phyloP scores from a whole-genome alignment of 2,113 vertebrate genomes.

The Amphilophus citrinellus region DNA sequence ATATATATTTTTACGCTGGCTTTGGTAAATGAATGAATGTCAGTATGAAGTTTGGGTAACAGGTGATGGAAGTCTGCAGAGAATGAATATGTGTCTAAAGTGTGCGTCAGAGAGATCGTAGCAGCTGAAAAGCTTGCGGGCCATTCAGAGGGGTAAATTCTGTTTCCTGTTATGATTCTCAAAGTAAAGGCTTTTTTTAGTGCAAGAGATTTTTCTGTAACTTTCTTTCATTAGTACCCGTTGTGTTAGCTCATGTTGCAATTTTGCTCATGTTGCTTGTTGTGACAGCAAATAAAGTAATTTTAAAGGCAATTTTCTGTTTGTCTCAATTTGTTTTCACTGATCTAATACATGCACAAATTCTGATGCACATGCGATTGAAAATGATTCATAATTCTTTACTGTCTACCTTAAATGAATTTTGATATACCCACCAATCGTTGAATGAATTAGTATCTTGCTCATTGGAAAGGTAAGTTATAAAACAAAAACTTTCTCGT shows the following conservation, averaged over 20 bases:
- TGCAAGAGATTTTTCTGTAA: too few species aligned
- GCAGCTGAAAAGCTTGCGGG: neutral
- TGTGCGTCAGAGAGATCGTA: neutral
- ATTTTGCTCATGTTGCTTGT: neutral
- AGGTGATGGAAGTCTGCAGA: neutral
- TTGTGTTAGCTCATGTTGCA: too few species aligned
- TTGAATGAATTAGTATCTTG: neutral
- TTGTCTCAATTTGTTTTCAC: neutral
- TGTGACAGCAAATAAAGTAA: neutral
- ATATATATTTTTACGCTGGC: neutral
- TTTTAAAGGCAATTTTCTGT: neutral
- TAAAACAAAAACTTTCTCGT: neutral
- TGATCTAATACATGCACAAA: neutral
- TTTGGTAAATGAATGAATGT: neutral
- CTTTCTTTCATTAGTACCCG: neutral
- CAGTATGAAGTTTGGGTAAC: neutral
- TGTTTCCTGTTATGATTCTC: neutral
- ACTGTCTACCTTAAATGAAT: too few species aligned
- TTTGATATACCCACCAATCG: too few species aligned
- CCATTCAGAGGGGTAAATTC: neutral
- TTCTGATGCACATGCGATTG: too few species aligned
- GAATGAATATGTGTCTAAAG: neutral
- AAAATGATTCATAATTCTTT: too few species aligned
- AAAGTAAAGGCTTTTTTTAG: constrained; percentile 15
- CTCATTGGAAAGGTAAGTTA: neutral